Percentiles rank a stretch among this genome's conserved stretches.
Evolutionary conservation across 2,113 vertebrate species (phyloP).

Genomic region (Corythoichthys haematopterus): DNA sequence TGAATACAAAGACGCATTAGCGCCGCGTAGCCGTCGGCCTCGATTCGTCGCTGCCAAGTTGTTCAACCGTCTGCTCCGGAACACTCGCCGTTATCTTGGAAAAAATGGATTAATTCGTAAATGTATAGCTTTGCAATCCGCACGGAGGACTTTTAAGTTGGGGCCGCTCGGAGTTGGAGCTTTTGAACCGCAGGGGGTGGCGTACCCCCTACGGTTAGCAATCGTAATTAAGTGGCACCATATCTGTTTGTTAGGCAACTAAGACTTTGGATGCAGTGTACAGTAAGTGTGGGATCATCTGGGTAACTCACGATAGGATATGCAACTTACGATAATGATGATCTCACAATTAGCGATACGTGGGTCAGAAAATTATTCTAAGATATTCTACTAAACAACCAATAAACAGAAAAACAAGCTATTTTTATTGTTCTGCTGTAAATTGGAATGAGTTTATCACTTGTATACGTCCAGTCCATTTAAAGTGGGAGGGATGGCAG

Average conservation of each 20-base stretch:
- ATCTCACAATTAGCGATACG: too few relatives aligned
- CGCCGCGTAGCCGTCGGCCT: slow-evolving; percentile 50
- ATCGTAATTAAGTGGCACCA: slow-evolving; percentile 63
- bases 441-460: too few relatives aligned
- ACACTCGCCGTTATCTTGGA: slow-evolving; percentile 68
- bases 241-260: slow-evolving; percentile 44
- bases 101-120: slow-evolving; percentile 5
- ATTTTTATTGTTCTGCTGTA: too few relatives aligned
- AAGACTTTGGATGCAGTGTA: slow-evolving; percentile 39
- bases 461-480: too few relatives aligned
- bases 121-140: slow-evolving; percentile 53
- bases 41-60: slow-evolving; percentile 63
- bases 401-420: too few relatives aligned
- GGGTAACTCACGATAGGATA: too few relatives aligned
- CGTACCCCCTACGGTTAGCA: slow-evolving; percentile 56
- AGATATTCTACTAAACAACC: too few relatives aligned
- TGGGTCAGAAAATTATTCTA: too few relatives aligned
- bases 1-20: slow-evolving; percentile 62
- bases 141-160: slow-evolving; percentile 54
- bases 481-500: too few relatives aligned
- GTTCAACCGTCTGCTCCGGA: slow-evolving; percentile 60
- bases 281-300: background rate
- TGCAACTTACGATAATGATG: too few relatives aligned
- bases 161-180: slow-evolving; percentile 50
- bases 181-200: slow-evolving; percentile 55